These are phyloP conservation scores for Chaitophorus viminalis DNA, from an alignment of 2,888 invertebrate species.

Conservation along the genomic window DNA sequence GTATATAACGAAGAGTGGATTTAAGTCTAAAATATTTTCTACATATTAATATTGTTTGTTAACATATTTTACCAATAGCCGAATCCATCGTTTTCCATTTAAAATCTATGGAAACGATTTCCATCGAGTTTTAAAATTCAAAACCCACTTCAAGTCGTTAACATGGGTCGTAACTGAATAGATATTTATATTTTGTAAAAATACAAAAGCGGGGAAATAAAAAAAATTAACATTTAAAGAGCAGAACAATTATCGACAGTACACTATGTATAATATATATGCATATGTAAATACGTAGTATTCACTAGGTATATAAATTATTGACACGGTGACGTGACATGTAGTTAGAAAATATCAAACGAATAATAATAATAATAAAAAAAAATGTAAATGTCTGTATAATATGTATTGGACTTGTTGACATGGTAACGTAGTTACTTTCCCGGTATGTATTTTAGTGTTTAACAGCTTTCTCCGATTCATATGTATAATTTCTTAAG, in stretches of 20 bases:
- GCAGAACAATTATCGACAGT: not conserved
- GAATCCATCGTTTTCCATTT: too few species aligned
- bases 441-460: not conserved
- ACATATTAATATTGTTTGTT: too few species aligned
- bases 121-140: too few species aligned
- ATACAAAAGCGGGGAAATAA: too few species aligned
- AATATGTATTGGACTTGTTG: constrained; percentile 31
- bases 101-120: too few species aligned
- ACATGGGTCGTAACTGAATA: too few species aligned
- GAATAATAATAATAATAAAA: constrained; percentile 9
- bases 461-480: not conserved
- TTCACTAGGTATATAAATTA: not conserved
- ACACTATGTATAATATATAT: not conserved
- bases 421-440: constrained; percentile 18
- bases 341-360: not conserved
- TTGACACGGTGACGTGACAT: not conserved
- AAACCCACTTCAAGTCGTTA: too few species aligned
- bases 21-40: too few species aligned
- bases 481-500: not conserved
- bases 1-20: too few species aligned
- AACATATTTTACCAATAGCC: too few species aligned
- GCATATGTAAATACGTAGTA: not conserved
- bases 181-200: too few species aligned
- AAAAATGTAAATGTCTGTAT: not conserved
- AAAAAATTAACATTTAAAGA: too few species aligned